These are phyloP conservation scores for Ceyx margarethae DNA, from an alignment of 2,113 vertebrate genomes.

Conservation along the genomic window DNA sequence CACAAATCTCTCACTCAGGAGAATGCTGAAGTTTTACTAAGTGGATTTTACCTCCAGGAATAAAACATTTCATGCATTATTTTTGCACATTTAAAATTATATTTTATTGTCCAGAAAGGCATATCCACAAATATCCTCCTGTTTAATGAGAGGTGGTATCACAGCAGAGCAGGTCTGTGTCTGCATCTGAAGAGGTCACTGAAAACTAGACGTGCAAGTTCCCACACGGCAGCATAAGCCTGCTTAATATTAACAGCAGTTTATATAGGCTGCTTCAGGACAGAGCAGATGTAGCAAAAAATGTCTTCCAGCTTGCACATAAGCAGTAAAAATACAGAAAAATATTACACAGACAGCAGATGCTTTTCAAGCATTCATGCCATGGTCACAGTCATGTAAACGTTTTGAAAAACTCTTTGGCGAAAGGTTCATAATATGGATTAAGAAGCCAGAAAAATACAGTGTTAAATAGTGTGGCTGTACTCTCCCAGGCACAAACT, in stretches of 20 bases:
- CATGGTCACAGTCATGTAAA: not conserved
- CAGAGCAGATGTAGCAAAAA: not conserved
- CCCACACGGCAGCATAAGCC: not conserved
- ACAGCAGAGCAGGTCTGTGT: not conserved
- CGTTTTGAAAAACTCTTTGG: not conserved
- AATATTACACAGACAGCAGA: not conserved
- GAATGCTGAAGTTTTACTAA: not conserved
- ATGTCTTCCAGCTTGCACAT: not conserved
- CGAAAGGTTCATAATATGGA: accelerated
- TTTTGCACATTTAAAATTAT: not conserved
- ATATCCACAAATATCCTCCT: not conserved
- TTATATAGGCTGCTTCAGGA: not conserved
- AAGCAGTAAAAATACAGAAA: not conserved
- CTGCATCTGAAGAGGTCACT: not conserved
- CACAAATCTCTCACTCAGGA: not conserved
- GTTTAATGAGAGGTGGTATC: accelerated
- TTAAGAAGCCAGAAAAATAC: not conserved
- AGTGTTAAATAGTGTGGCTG: accelerated
- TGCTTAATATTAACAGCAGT: not conserved
- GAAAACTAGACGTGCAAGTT: not conserved
- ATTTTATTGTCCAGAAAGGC: constrained; percentile 2
- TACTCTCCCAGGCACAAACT: not conserved
- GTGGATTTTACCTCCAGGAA: not conserved
- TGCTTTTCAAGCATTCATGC: not conserved
- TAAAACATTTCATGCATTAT: not conserved